These are phyloP conservation scores for Parnassius mnemosyne DNA, from an alignment of 2,888 invertebrate species.

Conservation along the genomic window DNA sequence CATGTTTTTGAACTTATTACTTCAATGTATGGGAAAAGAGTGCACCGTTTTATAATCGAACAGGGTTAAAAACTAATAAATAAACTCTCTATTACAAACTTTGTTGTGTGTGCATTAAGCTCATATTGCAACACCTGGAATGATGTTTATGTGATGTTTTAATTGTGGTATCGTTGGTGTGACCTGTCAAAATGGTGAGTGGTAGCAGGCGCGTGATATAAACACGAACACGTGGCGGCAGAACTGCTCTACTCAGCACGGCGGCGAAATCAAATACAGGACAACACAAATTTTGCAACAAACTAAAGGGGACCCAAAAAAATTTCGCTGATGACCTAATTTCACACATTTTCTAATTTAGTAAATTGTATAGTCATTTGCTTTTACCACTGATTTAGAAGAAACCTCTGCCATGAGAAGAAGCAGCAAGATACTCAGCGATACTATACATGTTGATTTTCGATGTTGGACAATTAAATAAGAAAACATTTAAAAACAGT, in stretches of 20 bases:
- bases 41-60: neutral
- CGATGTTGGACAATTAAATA: too few species aligned
- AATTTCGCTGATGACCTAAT: constrained; percentile 15
- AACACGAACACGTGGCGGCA: constrained; percentile 60
- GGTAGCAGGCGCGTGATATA: constrained; percentile 70
- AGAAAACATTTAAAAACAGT: too few species aligned
- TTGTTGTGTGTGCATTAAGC: constrained; percentile 8
- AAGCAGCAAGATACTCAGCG: too few species aligned
- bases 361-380: too few species aligned
- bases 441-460: too few species aligned
- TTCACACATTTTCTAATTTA: neutral
- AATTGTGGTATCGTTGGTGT: constrained; percentile 34
- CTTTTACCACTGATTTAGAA: too few species aligned
- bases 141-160: constrained; percentile 28
- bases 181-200: constrained; percentile 72
- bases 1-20: constrained; percentile 23
- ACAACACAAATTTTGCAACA: constrained; percentile 5
- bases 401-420: too few species aligned
- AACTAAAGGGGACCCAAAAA: neutral
- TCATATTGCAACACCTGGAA: constrained; percentile 21
- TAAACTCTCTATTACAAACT: constrained; percentile 25
- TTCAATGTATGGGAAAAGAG: constrained; percentile 8
- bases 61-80: neutral
- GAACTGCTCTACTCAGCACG: constrained; percentile 26
- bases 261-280: constrained; percentile 30